Conservation (phyloP, 2,113 vertebrate genomes). For the Paraplagusia blochii region DNA sequence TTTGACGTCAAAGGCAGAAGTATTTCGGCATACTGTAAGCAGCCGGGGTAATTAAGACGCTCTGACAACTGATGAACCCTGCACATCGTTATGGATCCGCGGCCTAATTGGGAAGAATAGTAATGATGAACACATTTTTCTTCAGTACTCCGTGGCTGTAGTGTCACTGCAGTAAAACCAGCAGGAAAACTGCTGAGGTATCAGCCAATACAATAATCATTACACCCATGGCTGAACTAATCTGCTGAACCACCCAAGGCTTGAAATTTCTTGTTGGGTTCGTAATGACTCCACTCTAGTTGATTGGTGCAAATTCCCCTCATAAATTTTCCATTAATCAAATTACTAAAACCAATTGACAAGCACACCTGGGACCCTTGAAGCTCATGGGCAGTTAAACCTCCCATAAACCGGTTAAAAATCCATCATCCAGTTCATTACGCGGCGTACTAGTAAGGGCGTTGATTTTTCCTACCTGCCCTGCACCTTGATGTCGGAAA, state of each 20-base stretch:
- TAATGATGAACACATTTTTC: conserved; percentile 39
- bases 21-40: conserved; percentile 79
- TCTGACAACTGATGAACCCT: conserved; percentile 72
- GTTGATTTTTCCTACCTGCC: conserved; percentile 86
- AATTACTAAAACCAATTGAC: not conserved
- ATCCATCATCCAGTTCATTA: not conserved
- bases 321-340: not conserved
- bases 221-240: conserved; percentile 1
- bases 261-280: not conserved
- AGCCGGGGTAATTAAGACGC: conserved; percentile 82
- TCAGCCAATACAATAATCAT: not conserved
- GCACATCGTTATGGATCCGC: conserved; percentile 78
- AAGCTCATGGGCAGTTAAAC: not conserved
- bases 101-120: conserved; percentile 77
- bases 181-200: conserved; percentile 1
- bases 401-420: not conserved
- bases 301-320: not conserved
- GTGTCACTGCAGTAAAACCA: conserved; percentile 12
- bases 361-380: not conserved
- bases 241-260: not conserved
- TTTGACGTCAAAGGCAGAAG: conserved; percentile 77
- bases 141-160: conserved; percentile 15
- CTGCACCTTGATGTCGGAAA: conserved; percentile 96
- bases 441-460: not conserved
- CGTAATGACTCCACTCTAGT: not conserved